phyloP scores from a whole-genome alignment of 2,888 invertebrate species.

The Fragum sueziense region DNA sequence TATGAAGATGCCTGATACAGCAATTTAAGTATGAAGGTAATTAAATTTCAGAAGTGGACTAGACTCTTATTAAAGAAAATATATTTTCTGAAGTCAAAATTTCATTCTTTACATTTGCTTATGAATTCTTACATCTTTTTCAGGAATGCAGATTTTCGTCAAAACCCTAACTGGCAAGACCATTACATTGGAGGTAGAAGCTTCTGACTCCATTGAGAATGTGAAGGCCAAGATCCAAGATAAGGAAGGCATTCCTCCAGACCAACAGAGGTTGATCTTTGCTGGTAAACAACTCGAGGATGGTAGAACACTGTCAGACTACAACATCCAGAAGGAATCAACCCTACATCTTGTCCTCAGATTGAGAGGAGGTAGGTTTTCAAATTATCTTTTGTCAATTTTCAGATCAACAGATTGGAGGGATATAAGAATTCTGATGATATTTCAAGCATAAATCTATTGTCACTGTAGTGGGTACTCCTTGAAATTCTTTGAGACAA shows the following conservation, averaged over 20 bases:
- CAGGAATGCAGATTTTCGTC: conserved; percentile 87
- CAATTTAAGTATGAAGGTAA: no score
- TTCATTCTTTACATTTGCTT: no score
- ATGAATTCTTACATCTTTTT: not conserved
- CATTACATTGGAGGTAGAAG: conserved; percentile 85
- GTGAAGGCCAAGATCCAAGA: conserved; percentile 88
- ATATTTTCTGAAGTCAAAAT: no score
- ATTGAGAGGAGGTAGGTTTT: conserved; percentile 90
- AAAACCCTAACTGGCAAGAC: conserved; percentile 82
- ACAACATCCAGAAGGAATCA: conserved; percentile 97
- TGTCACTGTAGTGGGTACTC: no score
- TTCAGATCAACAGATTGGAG: no score
- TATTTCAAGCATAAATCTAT: no score
- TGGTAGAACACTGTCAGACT: conserved; percentile 95
- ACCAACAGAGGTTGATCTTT: conserved; percentile 95
- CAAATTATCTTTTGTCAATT: no score
- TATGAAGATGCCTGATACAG: no score
- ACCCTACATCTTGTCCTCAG: conserved; percentile 95
- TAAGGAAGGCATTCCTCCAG: conserved; percentile 86
- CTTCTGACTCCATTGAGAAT: conserved; percentile 96
- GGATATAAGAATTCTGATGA: no score
- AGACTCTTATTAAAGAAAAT: no score
- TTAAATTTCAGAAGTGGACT: no score
- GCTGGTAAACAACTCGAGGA: conserved; percentile 98
- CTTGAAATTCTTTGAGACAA: no score